Evolutionary conservation across 2,797 vertebrate genomes (phyloP).

Genomic region (Manis crassicaudata): DNA sequence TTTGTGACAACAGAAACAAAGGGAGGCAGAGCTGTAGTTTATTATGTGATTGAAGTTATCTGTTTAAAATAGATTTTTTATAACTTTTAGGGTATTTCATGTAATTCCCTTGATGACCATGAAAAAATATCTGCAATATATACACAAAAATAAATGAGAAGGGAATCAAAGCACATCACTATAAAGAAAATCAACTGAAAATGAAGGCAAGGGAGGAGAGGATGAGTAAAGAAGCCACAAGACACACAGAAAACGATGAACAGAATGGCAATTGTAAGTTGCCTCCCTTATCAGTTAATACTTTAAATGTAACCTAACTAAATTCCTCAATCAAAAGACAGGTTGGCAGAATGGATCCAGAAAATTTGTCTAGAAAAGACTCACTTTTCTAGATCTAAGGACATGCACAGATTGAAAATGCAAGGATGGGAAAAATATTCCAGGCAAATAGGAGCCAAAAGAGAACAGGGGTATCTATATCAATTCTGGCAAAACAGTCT

Average conservation of each 20-base stretch:
- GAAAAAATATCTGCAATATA: background rate
- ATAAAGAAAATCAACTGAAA: background rate
- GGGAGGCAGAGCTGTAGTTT: background rate
- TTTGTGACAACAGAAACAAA: background rate
- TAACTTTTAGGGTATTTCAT: background rate
- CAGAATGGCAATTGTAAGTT: background rate
- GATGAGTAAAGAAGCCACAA: background rate
- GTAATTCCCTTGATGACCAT: background rate
- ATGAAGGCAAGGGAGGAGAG: background rate
- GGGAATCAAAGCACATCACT: background rate
- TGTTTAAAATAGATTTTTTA: background rate
- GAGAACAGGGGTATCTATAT: background rate
- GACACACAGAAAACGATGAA: background rate
- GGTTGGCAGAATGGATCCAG: background rate
- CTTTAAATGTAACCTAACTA: background rate
- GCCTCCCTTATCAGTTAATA: background rate
- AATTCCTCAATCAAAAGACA: background rate
- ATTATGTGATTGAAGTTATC: background rate
- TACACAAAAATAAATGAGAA: background rate
- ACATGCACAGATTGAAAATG: background rate
- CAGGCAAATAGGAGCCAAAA: background rate
- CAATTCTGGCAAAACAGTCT: background rate
- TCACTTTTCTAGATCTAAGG: background rate
- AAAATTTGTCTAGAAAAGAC: background rate
- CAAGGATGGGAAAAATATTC: background rate